A percentile compares a stretch with the other conserved stretches of the same genome.
These are phyloP conservation scores for Natator depressus DNA, from an alignment of 2,113 vertebrate genomes.

Conservation along the genomic window DNA sequence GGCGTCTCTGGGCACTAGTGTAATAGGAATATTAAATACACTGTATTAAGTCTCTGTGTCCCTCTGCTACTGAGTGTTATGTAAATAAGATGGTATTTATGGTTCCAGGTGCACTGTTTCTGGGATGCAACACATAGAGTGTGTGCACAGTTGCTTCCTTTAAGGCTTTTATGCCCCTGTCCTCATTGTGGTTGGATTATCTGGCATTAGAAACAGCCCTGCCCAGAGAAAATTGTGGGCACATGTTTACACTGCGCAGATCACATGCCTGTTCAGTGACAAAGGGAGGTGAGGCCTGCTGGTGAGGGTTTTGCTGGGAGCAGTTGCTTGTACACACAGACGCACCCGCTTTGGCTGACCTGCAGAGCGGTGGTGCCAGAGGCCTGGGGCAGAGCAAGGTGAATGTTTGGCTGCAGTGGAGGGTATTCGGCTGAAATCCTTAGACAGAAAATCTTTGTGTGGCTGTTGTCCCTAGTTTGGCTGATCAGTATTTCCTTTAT, in stretches of 20 bases:
- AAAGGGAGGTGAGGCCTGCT: neutral
- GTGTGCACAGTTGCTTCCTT: accelerated
- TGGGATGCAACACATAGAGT: neutral
- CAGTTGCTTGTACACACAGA: accelerated
- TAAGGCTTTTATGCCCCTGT: neutral
- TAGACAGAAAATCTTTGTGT: neutral
- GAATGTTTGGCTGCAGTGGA: neutral
- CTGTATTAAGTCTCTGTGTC: slow-evolving; percentile 61
- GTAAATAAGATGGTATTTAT: slow-evolving; percentile 58
- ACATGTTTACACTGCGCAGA: accelerated
- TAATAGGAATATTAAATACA: slow-evolving; percentile 41
- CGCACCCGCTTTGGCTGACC: accelerated
- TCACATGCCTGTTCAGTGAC: accelerated
- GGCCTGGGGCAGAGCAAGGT: neutral
- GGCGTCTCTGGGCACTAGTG: slow-evolving; percentile 41
- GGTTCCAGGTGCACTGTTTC: slow-evolving; percentile 34
- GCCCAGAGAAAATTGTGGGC: neutral
- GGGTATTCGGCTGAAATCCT: neutral
- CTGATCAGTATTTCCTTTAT: neutral
- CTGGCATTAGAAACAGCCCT: neutral
- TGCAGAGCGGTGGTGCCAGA: neutral
- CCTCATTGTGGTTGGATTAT: neutral
- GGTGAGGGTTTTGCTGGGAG: neutral
- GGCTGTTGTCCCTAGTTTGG: neutral
- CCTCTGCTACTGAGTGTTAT: slow-evolving; percentile 49